phyloP scores from a whole-genome alignment of 2,113 vertebrate species.

The Prinia subflava region DNA sequence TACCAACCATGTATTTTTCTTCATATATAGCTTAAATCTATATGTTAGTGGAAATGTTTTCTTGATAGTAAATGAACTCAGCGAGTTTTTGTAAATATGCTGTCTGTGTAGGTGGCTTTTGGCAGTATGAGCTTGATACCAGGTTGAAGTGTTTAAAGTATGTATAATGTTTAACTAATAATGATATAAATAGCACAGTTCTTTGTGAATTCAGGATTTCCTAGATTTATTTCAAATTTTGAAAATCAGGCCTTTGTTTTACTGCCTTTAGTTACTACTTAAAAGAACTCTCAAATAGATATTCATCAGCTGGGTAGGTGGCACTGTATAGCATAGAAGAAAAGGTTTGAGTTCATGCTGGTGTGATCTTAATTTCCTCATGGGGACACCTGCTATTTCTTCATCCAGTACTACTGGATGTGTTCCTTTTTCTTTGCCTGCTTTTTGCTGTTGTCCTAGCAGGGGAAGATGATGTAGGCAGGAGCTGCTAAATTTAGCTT shows the following conservation, averaged over 20 bases:
- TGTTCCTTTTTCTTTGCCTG: not conserved
- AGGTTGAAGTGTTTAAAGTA: not conserved
- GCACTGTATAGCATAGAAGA: not conserved
- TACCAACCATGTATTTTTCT: not conserved
- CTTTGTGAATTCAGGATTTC: not conserved
- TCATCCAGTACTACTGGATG: not conserved
- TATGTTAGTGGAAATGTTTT: not conserved
- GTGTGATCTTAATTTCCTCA: not conserved
- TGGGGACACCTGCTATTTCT: not conserved
- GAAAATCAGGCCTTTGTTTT: not conserved
- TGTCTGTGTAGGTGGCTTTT: not conserved
- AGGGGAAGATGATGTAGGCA: not conserved
- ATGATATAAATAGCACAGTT: not conserved
- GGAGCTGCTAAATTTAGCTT: slow-evolving; percentile 8
- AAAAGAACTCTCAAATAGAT: not conserved
- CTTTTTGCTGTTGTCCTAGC: not conserved
- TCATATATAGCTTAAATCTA: not conserved
- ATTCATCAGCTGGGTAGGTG: not conserved
- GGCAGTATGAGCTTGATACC: not conserved
- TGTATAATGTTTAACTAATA: not conserved
- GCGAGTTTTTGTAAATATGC: not conserved
- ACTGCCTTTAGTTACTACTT: not conserved
- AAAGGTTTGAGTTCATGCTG: not conserved
- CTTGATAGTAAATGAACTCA: not conserved
- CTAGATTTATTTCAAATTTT: not conserved